A percentile compares a stretch with the other conserved stretches of the same genome.
Conservation (phyloP, 1,140 invertebrate genomes). For the Drosophila kohkoa region DNA sequence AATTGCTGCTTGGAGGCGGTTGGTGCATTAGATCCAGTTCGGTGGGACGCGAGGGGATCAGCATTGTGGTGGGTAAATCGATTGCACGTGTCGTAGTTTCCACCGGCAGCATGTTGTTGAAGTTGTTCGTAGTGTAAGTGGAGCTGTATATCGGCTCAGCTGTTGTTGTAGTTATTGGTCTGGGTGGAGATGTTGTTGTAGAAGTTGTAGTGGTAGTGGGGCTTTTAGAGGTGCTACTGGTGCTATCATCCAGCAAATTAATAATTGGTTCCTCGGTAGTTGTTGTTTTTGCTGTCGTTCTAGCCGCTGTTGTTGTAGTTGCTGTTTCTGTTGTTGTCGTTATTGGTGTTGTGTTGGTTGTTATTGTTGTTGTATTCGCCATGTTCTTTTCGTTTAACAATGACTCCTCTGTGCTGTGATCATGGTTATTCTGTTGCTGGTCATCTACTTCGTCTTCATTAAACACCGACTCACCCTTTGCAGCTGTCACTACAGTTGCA, state of each 20-base stretch:
- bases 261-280: constrained; percentile 61
- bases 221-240: constrained; percentile 34
- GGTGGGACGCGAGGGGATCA: constrained; percentile 37
- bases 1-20: constrained; percentile 52
- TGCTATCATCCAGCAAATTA: constrained; percentile 68
- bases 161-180: constrained; percentile 26
- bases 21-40: constrained; percentile 60
- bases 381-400: constrained; percentile 55
- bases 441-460: constrained; percentile 31
- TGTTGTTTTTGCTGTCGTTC: constrained; percentile 39
- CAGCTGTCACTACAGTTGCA: constrained; percentile 32
- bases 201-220: constrained; percentile 28
- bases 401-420: constrained; percentile 32
- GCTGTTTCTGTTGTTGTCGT: constrained; percentile 1
- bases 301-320: constrained; percentile 27
- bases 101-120: constrained; percentile 37
- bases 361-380: constrained; percentile 40
- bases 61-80: constrained; percentile 19
- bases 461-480: constrained; percentile 10
- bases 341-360: constrained; percentile 17
- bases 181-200: constrained; percentile 26
- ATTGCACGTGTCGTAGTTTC: constrained; percentile 15
- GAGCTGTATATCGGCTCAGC: constrained; percentile 47
- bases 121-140: constrained; percentile 1
- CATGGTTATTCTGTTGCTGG: constrained; percentile 42